phyloP scores from a whole-genome alignment of 2,888 invertebrate genomes.

The Diplazon laetatorius region DNA sequence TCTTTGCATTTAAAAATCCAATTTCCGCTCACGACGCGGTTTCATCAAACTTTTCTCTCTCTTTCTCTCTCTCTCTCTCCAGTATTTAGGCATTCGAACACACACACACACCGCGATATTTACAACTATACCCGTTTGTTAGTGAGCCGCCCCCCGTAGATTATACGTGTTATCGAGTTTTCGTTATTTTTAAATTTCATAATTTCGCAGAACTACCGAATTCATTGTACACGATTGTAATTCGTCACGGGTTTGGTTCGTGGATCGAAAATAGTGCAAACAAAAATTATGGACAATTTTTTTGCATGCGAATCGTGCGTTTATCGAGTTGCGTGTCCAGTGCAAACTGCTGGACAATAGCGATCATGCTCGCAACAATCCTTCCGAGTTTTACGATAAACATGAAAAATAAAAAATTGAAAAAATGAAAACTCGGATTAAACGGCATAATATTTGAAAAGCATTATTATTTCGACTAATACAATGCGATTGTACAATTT shows the following conservation, averaged over 20 bases:
- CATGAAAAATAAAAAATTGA: background rate
- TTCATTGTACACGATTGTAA: slow-evolving; percentile 1
- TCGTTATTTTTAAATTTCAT: background rate
- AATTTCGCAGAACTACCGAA: too few species aligned
- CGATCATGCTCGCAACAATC: too few species aligned
- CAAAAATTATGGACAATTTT: slow-evolving; percentile 3
- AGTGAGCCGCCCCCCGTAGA: slow-evolving; percentile 13
- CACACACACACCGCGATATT: slow-evolving; percentile 22
- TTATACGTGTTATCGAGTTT: background rate
- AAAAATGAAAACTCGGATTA: too few species aligned
- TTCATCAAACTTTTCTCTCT: background rate
- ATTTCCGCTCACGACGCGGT: background rate
- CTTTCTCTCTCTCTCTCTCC: too few species aligned
- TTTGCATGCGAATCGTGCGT: too few species aligned
- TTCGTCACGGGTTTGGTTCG: slow-evolving; percentile 14
- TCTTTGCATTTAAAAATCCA: slow-evolving; percentile 62
- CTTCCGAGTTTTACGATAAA: slow-evolving; percentile 3
- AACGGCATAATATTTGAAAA: too few species aligned
- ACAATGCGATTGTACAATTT: too few species aligned
- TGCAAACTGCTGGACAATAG: too few species aligned
- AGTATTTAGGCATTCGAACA: slow-evolving; percentile 17
- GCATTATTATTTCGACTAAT: too few species aligned
- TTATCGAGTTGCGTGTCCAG: too few species aligned
- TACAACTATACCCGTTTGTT: slow-evolving; percentile 5
- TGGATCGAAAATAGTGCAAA: slow-evolving; percentile 3